phyloP scores from a whole-genome alignment of 1,140 invertebrate genomes.

The Polyergus mexicanus region DNA sequence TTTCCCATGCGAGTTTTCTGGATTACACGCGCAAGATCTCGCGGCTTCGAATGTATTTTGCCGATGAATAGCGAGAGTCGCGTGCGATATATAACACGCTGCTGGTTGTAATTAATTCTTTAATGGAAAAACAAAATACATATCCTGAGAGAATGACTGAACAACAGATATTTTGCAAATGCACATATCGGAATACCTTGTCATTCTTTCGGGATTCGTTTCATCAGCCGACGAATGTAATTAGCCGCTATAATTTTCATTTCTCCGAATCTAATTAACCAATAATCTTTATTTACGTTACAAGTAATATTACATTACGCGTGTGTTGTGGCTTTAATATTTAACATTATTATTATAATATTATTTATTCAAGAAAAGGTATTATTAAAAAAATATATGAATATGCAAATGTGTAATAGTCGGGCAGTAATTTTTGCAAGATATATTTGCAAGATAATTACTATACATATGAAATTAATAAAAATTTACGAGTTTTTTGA shows the following conservation, averaged over 20 bases:
- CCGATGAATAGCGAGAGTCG: background rate
- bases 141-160: constrained; percentile 9
- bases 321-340: background rate
- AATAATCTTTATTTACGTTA: background rate
- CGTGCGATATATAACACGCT: background rate
- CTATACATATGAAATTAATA: constrained; percentile 12
- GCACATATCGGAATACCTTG: background rate
- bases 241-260: constrained; percentile 12
- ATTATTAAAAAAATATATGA: constrained; percentile 29
- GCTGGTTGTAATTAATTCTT: constrained; percentile 57
- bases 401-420: background rate
- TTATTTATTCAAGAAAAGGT: background rate
- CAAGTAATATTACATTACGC: background rate
- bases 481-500: constrained; percentile 25
- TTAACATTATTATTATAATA: constrained; percentile 8
- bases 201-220: background rate
- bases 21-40: constrained; percentile 61
- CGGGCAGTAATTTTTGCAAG: background rate
- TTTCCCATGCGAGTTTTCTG: constrained; percentile 28
- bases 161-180: constrained; percentile 21
- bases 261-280: background rate
- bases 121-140: constrained; percentile 49
- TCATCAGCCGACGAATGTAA: background rate
- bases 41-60: constrained; percentile 40
- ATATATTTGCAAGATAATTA: too few species aligned